These are phyloP conservation scores for Tricholaema leucomelas DNA, from an alignment of 2,113 vertebrate genomes.

Conservation along the genomic window DNA sequence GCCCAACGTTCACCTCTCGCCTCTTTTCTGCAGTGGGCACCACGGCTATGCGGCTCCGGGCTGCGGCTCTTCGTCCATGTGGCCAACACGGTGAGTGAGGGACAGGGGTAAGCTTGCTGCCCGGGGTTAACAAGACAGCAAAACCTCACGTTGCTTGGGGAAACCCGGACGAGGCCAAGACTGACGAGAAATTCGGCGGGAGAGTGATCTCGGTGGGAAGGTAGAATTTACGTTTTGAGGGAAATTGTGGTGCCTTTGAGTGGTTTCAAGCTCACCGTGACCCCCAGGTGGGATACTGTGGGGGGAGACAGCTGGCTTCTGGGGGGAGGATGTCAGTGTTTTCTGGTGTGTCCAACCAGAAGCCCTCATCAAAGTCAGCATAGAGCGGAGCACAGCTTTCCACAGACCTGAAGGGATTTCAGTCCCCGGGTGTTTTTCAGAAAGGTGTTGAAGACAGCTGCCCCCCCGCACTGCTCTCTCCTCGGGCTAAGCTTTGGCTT, in stretches of 20 bases:
- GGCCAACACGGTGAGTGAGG: constrained; percentile 50
- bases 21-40: constrained; percentile 31
- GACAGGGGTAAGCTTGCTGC: not conserved
- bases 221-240: not conserved
- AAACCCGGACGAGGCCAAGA: fast-evolving
- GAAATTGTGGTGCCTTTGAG: not conserved
- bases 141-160: not conserved
- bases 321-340: not conserved
- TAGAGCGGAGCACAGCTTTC: fast-evolving
- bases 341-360: fast-evolving
- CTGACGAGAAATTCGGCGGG: not conserved
- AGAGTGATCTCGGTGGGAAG: not conserved
- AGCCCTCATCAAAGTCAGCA: fast-evolving
- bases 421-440: not conserved
- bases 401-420: fast-evolving
- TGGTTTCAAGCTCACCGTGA: fast-evolving
- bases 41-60: constrained; percentile 25
- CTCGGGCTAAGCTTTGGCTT: not conserved
- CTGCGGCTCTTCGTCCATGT: constrained; percentile 35
- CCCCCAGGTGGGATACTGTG: fast-evolving
- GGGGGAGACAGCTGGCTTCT: not conserved
- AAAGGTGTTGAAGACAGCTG: not conserved
- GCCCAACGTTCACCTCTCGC: not conserved
- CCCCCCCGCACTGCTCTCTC: no score
- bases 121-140: not conserved